Conservation (phyloP, 2,797 vertebrate species). For the Lateolabrax maculatus region DNA sequence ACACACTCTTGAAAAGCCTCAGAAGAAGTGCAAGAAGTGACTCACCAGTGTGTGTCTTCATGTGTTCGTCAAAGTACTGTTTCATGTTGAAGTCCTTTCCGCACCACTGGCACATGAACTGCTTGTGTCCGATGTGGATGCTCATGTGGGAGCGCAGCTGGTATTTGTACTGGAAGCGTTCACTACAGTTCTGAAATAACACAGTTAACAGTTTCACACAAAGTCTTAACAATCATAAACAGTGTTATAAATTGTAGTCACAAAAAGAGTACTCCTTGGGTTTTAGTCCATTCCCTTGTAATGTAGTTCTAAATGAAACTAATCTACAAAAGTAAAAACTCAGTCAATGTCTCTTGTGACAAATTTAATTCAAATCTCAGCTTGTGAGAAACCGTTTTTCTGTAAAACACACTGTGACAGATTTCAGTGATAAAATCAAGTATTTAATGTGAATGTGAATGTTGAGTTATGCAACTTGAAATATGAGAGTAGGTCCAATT, state of each 20-base stretch:
- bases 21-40: background rate
- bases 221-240: background rate
- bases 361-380: slow-evolving; percentile 8
- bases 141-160: slow-evolving; percentile 99
- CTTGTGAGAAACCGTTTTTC: background rate
- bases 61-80: slow-evolving; percentile 99
- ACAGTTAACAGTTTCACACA: slow-evolving; percentile 18
- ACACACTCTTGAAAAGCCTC: background rate
- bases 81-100: slow-evolving; percentile 99
- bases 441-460: slow-evolving; percentile 15
- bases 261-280: background rate
- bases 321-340: background rate
- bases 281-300: background rate
- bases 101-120: slow-evolving; percentile 99
- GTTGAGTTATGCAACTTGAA: slow-evolving; percentile 2
- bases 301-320: background rate
- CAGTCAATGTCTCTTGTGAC: background rate
- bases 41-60: slow-evolving; percentile 95
- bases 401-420: slow-evolving; percentile 14
- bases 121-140: slow-evolving; percentile 98
- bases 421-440: slow-evolving; percentile 5
- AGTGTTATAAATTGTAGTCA: background rate
- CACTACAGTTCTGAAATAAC: slow-evolving; percentile 71
- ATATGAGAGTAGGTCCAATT: background rate
- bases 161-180: slow-evolving; percentile 98